Evolutionary conservation across 30 jellyfish, hydroid and myxozoan species (phyloP), one percentile per base, ranked within the genome.

Genomic region (Pelagia noctiluca): DNA sequence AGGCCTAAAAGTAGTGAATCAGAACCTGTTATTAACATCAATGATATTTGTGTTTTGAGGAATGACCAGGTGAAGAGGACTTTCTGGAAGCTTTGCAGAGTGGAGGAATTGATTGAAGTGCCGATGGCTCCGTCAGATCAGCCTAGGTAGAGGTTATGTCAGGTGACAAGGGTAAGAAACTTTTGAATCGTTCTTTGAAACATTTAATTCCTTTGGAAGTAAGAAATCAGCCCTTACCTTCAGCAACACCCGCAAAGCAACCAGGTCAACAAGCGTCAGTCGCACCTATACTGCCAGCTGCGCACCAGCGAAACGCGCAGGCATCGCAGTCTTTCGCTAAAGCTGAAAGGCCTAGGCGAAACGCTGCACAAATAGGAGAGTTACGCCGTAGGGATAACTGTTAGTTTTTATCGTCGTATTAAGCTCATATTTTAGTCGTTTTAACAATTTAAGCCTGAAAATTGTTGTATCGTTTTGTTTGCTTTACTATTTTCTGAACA

Each of bases 71-170:
- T 61, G 36, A 53, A 77, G 29, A 62, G 80, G 57, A 53, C 80
- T 11, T 77, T 77, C 46, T 77, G 89, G 89, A 77, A 63, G 37
- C 62, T 77, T 21, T 77, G 89, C 80, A 77, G 38, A 22, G 89
- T 77, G 21, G 89, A 53, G 80, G 89, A 77, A 66, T 48, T 52
- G 62, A 19, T 77, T 29, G 32, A 16, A 52, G 89, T n/a, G 50
- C 66, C n/a, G 89, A 77, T 62, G 89, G 89, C 19, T 24, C 62
- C 18, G 62, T 77, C 35, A 35, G 89, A 54, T 36, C 82, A 52
- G 89, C 89, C 26, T 53, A 0, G 65, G 80, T 77, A 24, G 49
- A 77, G 80, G 89, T 77, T 22, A 46, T 37, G 31, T 52, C 79
- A 35, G 42, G 26, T 10, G 23, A 60, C 21, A 46, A 46, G 13